phyloP scores from a whole-genome alignment of 2,113 vertebrate species.

The Heterotis niloticus region DNA sequence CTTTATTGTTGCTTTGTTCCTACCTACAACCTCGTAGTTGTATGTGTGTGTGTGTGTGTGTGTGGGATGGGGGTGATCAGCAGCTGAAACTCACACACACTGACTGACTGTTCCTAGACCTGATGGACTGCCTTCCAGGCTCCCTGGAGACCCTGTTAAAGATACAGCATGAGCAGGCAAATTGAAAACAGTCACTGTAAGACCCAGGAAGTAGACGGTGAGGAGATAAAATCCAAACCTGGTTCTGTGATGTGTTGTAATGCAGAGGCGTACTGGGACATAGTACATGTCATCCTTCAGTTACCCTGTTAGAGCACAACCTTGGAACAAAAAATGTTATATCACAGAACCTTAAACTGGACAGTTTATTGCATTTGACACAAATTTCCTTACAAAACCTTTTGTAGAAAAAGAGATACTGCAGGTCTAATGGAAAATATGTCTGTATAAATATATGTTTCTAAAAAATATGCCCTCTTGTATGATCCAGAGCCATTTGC shows the following conservation, averaged over 20 bases:
- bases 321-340: neutral
- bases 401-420: neutral
- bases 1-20: neutral
- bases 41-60: too few relatives aligned
- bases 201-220: neutral
- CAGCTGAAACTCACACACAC: constrained; percentile 6
- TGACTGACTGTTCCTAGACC: neutral
- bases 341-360: neutral
- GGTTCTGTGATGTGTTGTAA: constrained; percentile 8
- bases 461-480: neutral
- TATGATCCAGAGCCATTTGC: neutral
- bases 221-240: neutral
- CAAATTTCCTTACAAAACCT: neutral
- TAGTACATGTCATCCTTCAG: neutral
- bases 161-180: neutral
- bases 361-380: neutral
- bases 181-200: neutral
- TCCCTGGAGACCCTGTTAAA: constrained; percentile 7
- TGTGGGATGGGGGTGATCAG: too few relatives aligned
- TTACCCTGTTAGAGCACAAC: neutral
- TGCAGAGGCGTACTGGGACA: neutral
- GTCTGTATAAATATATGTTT: neutral
- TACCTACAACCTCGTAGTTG: neutral
- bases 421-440: neutral
- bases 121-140: neutral